A percentile compares a stretch with the other conserved stretches of the same genome.
These are phyloP conservation scores for Zenarchopterus dispar DNA, from an alignment of 2,797 vertebrate genomes.

Conservation along the genomic window DNA sequence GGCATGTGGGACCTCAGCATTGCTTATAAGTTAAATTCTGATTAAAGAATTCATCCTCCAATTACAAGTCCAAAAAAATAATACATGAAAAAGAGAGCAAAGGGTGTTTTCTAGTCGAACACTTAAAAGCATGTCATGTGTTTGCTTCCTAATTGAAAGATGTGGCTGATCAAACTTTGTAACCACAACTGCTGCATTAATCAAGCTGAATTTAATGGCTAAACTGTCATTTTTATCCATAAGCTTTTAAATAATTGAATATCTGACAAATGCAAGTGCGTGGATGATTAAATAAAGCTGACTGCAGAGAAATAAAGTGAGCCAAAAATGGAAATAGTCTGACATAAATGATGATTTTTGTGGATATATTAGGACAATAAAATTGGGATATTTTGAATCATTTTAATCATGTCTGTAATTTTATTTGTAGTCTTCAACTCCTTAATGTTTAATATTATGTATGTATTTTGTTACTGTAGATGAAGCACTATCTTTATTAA, in stretches of 20 bases:
- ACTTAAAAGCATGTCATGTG: not conserved
- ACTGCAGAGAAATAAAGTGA: constrained; percentile 31
- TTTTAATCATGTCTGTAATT: too few relatives aligned
- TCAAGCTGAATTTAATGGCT: constrained; percentile 42
- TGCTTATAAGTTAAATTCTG: not conserved
- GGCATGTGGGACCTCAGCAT: too few relatives aligned
- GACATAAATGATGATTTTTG: constrained; percentile 10
- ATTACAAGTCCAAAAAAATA: not conserved
- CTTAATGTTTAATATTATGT: too few relatives aligned
- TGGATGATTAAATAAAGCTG: constrained; percentile 36
- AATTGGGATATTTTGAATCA: too few relatives aligned
- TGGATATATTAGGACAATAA: too few relatives aligned
- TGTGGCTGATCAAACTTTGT: constrained; percentile 3
- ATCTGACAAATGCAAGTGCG: constrained; percentile 28
- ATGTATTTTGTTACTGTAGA: too few relatives aligned
- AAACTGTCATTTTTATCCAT: constrained; percentile 39
- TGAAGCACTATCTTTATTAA: too few relatives aligned
- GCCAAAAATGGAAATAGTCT: constrained; percentile 14
- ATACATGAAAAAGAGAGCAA: too few relatives aligned
- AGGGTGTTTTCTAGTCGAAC: not conserved
- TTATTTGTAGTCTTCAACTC: too few relatives aligned
- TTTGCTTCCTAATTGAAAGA: too few relatives aligned
- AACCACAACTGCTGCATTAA: constrained; percentile 19
- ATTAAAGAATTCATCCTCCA: not conserved
- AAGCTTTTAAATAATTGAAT: constrained; percentile 53